Evolutionary conservation across 2,888 invertebrate genomes (phyloP).

Genomic region (Drosophila robusta): DNA sequence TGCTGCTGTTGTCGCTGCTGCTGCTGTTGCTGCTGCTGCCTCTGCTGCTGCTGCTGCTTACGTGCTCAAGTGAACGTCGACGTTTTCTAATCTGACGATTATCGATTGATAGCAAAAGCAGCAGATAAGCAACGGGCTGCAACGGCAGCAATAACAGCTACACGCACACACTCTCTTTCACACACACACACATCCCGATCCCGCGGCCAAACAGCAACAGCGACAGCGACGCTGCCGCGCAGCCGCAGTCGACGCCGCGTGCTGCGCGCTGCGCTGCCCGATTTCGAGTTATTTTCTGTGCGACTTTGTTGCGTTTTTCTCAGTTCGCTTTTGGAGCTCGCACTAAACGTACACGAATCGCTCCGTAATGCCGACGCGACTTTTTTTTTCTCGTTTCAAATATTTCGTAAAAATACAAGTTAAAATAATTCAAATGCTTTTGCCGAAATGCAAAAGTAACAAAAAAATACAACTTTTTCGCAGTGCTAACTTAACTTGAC

Average conservation of each 20-base stretch:
- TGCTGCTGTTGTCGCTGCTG: constrained; percentile 47
- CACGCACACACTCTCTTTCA: constrained; percentile 15
- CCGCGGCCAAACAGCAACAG: constrained; percentile 27
- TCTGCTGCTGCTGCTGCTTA: constrained; percentile 50
- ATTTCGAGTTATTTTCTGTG: constrained; percentile 72
- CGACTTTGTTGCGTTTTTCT: constrained; percentile 66
- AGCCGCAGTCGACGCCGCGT: constrained; percentile 54
- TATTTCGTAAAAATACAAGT: constrained; percentile 47
- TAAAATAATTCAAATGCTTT: constrained; percentile 11
- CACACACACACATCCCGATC: constrained; percentile 40
- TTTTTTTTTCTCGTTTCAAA: constrained; percentile 33
- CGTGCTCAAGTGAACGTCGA: constrained; percentile 73
- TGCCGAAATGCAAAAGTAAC: constrained; percentile 13
- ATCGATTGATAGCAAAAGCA: constrained; percentile 71
- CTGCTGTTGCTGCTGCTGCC: constrained; percentile 8
- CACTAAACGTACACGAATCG: constrained; percentile 54
- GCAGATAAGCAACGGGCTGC: constrained; percentile 55
- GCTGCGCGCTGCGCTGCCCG: constrained; percentile 41
- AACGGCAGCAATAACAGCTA: constrained; percentile 31
- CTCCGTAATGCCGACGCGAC: constrained; percentile 58
- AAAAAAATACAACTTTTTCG: constrained; percentile 7
- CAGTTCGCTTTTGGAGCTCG: constrained; percentile 73
- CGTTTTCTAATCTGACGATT: constrained; percentile 78
- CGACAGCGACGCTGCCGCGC: constrained; percentile 57
- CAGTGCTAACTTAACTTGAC: constrained; percentile 11